Evolutionary conservation across 2,113 vertebrate species (phyloP).

Genomic region (Apodemus sylvaticus): DNA sequence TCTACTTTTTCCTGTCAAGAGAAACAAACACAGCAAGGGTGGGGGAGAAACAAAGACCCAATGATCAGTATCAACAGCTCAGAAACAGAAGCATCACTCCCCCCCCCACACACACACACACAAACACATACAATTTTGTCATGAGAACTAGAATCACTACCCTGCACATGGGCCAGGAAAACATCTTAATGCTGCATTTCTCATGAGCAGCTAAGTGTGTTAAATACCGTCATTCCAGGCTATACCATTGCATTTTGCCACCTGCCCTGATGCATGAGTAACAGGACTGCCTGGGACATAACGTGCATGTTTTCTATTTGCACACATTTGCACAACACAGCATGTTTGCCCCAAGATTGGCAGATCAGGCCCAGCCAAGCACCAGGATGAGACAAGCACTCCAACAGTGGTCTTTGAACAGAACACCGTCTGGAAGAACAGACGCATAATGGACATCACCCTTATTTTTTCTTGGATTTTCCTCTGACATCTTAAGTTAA

Average conservation of each 20-base stretch:
- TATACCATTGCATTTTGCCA: constrained; percentile 51
- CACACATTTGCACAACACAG: constrained; percentile 56
- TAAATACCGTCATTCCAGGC: constrained; percentile 25
- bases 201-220: constrained; percentile 47
- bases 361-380: constrained; percentile 28
- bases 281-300: constrained; percentile 11
- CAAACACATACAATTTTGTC: constrained; percentile 30
- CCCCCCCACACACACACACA: neutral
- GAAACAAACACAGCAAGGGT: constrained; percentile 62
- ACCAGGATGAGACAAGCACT: neutral
- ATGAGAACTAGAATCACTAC: constrained; percentile 56
- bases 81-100: constrained; percentile 45
- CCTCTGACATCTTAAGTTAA: neutral
- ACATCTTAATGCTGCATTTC: constrained; percentile 60
- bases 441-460: neutral
- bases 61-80: constrained; percentile 52
- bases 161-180: constrained; percentile 52
- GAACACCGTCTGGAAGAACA: neutral
- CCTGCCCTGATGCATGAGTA: constrained; percentile 35
- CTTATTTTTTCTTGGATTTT: neutral
- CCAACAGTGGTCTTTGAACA: neutral
- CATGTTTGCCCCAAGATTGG: constrained; percentile 23
- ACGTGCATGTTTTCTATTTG: constrained; percentile 28
- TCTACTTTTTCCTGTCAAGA: constrained; percentile 98
- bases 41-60: neutral